Evolutionary conservation across 1,140 invertebrate species (phyloP), one percentile per base, ranked within the genome.

Genomic region (Matsumurasca onukii): DNA sequence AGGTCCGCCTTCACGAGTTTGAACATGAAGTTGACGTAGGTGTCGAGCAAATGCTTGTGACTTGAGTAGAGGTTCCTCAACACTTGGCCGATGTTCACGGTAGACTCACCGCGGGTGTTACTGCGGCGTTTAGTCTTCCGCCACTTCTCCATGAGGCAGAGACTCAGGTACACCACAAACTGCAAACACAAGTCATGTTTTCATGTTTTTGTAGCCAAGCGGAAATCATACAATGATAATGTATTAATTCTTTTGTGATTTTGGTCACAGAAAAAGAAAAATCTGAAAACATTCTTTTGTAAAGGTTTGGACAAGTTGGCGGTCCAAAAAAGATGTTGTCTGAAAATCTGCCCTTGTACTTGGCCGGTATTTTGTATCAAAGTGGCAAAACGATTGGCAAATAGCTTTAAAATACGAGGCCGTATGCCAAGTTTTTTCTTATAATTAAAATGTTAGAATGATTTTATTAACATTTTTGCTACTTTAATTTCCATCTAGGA

Each of bases 81-180:
- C 29, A 77, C 73, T 76, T 73, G 77, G 74, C 13, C 67, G 70
- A 51, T 78, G 34, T 1, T 73, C 70, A 66, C 77, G 76, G 29
- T 79, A 72, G 20, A 62, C 30, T 59, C 31, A 66, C 55, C 69
- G 25, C 68, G 71, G 31, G 69, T 69, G 24, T 66, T 62, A 9
- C 31, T 51, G 22, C 30, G 65, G 52, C 25, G 45, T 29, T 45
- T 34, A n/a, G 27, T 69, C 65, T 62, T 71, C 20, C 34, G 75
- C 64, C 82, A 83, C 13, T 76, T 76, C 3, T 80, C 74, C 25
- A 80, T 75, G 24, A 95, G 78, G 76, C 91, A 93, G 73, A 92
- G 82, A 2, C 91, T 83, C 65, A 93, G 77, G 78, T 94, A 94
- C 1, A 88, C 81, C 3, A 94, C 78, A 69, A 93, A 88, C 89